phyloP scores from a whole-genome alignment of 2,797 vertebrate species.

The Argyrosomus regius region DNA sequence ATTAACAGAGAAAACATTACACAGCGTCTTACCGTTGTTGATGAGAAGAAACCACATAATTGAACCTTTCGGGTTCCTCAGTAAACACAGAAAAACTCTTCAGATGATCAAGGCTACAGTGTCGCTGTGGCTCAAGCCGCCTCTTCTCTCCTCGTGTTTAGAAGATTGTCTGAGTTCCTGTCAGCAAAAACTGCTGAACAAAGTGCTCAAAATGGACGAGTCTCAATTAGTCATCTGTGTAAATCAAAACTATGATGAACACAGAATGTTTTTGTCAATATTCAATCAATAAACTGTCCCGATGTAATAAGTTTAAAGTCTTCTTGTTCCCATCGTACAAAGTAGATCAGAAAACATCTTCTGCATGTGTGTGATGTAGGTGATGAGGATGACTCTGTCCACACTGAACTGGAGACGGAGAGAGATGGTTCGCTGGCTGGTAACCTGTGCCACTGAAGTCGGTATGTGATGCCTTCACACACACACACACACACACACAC shows the following conservation, averaged over 20 bases:
- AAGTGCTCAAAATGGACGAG: conserved; percentile 28
- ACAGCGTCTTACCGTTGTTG: conserved; percentile 44
- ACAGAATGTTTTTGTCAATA: not conserved
- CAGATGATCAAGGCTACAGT: conserved; percentile 46
- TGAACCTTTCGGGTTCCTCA: conserved; percentile 45
- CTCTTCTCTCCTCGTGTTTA: conserved; percentile 15
- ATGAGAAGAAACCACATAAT: conserved; percentile 69
- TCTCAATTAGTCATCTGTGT: conserved; percentile 42
- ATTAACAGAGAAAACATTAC: conserved; percentile 71
- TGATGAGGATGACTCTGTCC: conserved; percentile 99
- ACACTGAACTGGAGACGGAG: conserved; percentile 98
- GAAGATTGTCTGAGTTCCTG: conserved; percentile 18
- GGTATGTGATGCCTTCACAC: conserved; percentile 85
- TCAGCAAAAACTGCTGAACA: conserved; percentile 35
- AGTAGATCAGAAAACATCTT: not conserved
- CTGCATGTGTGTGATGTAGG: conserved; percentile 79
- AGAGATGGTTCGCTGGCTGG: conserved; percentile 99
- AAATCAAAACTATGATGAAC: conserved; percentile 4
- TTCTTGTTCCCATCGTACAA: not conserved
- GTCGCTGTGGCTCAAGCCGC: conserved; percentile 14
- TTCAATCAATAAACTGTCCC: not conserved
- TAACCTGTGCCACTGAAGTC: conserved; percentile 98
- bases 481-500: not conserved
- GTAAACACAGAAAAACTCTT: conserved; percentile 54
- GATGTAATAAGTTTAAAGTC: not conserved